Percentiles rank a stretch among this genome's conserved stretches.
These are phyloP conservation scores for Drosophila macrospina DNA, from an alignment of 2,888 invertebrate species.

Conservation along the genomic window DNA sequence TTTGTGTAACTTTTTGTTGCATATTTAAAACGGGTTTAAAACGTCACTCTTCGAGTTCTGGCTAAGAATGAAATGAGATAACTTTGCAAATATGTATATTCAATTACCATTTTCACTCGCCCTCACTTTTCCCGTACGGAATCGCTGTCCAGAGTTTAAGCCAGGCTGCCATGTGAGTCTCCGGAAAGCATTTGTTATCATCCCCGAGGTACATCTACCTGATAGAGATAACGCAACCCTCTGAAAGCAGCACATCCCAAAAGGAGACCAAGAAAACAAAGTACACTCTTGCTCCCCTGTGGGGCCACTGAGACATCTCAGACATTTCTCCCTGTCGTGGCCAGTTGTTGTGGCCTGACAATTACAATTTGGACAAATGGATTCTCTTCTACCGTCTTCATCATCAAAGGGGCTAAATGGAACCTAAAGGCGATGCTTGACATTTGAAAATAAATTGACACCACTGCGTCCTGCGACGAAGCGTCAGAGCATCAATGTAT, in stretches of 20 bases:
- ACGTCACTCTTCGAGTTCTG: conserved; percentile 22
- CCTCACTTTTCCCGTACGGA: no score
- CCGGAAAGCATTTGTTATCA: conserved; percentile 56
- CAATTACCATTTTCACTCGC: conserved; percentile 51
- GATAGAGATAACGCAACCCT: conserved; percentile 37
- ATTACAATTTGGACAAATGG: conserved; percentile 67
- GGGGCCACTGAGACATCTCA: conserved; percentile 22
- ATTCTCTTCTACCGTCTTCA: conserved; percentile 49
- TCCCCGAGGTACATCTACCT: conserved; percentile 46
- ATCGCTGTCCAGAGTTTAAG: conserved; percentile 22
- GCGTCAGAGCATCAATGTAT: conserved; percentile 25
- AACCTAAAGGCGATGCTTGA: conserved; percentile 18
- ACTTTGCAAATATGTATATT: conserved; percentile 73
- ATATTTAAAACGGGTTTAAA: conserved; percentile 68
- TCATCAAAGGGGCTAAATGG: conserved; percentile 40
- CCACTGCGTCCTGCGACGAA: conserved; percentile 21
- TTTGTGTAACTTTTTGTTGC: conserved; percentile 68
- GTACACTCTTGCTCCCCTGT: neutral
- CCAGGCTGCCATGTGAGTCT: conserved; percentile 11
- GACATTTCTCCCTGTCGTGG: neutral
- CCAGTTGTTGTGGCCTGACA: conserved; percentile 51
- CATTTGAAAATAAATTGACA: conserved; percentile 61
- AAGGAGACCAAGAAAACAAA: conserved; percentile 9
- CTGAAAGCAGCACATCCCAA: conserved; percentile 24
- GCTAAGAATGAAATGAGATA: conserved; percentile 62